Evolutionary conservation across 1,140 invertebrate species (phyloP).

Genomic region (Sinella curviseta): DNA sequence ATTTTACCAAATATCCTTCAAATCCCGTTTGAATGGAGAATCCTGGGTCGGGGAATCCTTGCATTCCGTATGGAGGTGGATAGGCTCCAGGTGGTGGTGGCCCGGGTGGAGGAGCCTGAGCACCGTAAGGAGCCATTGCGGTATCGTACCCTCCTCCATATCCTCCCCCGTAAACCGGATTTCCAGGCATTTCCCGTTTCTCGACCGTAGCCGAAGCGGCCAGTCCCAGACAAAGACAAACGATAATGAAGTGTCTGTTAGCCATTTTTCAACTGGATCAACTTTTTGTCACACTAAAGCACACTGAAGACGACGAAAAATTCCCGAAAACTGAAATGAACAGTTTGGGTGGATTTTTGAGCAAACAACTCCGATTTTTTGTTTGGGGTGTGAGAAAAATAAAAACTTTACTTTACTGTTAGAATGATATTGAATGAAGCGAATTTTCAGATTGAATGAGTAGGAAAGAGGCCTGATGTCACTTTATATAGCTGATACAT

Average conservation of each 20-base stretch:
- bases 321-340: neutral
- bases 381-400: neutral
- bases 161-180: neutral
- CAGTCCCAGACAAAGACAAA: neutral
- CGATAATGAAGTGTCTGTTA: neutral
- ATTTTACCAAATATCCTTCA: slow-evolving; percentile 48
- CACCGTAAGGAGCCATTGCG: slow-evolving; percentile 18
- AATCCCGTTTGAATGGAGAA: slow-evolving; percentile 49
- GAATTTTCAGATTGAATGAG: slow-evolving; percentile 11
- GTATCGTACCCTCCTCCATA: slow-evolving; percentile 32
- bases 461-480: neutral
- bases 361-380: no score
- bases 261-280: neutral
- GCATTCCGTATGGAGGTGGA: neutral
- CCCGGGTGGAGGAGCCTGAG: neutral
- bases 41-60: slow-evolving; percentile 45
- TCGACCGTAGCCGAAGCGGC: slow-evolving; percentile 31
- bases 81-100: neutral
- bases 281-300: slow-evolving; percentile 4
- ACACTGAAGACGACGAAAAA: neutral
- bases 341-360: neutral
- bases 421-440: neutral
- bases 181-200: slow-evolving; percentile 38
- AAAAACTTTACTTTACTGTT: no score
- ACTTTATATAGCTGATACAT: slow-evolving; percentile 2